Percentiles rank a stretch among this genome's conserved stretches.
These are phyloP conservation scores for Drosophila trapezifrons DNA, from an alignment of 1,140 invertebrate species.

Conservation along the genomic window DNA sequence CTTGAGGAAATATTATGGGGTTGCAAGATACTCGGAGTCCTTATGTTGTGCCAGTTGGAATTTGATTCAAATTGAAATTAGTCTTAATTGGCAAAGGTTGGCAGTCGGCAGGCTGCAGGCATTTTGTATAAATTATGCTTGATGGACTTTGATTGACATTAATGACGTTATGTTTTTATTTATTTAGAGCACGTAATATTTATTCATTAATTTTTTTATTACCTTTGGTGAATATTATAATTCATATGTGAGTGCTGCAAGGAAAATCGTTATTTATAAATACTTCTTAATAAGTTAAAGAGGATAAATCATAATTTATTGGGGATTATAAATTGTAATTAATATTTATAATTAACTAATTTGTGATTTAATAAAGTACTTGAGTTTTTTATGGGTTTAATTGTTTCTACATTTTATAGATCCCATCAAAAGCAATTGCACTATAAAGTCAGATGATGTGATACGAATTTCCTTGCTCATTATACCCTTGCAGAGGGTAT, in stretches of 20 bases:
- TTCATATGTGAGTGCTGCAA: background rate
- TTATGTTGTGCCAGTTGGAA: constrained; percentile 26
- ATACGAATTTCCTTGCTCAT: too few species aligned
- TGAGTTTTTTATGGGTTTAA: too few species aligned
- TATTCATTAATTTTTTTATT: constrained; percentile 11
- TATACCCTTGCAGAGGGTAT: too few species aligned
- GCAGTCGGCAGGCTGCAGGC: background rate
- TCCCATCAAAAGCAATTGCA: background rate
- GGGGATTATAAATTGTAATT: background rate
- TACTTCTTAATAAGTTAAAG: background rate
- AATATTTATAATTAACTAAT: background rate
- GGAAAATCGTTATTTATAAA: background rate
- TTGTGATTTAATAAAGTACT: too few species aligned
- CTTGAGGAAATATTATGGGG: constrained; percentile 40
- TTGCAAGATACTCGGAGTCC: constrained; percentile 23
- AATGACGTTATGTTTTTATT: constrained; percentile 7
- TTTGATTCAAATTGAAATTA: constrained; percentile 39
- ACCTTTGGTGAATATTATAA: background rate
- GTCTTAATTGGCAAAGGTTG: constrained; percentile 34
- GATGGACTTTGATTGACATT: constrained; percentile 30
- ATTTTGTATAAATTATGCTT: constrained; percentile 34
- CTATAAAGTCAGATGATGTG: background rate
- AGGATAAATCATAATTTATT: background rate
- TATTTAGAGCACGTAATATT: constrained; percentile 2
- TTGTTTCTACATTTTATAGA: background rate